Conservation (phyloP, 1,140 invertebrate species). For the Copidosoma floridanum region DNA sequence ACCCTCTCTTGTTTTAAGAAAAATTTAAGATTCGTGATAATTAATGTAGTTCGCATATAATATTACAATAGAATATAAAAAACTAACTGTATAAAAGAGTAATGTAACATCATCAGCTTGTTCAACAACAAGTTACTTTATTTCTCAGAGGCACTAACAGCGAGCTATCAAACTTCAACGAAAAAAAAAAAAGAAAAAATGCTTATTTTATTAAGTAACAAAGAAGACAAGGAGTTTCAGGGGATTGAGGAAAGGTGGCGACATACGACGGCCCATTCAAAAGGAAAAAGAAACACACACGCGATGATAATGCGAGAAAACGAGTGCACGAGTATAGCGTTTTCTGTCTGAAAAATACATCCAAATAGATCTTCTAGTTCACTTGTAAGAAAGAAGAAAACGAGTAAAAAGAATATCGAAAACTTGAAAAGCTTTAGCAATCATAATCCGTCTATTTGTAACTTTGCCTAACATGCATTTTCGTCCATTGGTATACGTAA, state of each 20-base stretch:
- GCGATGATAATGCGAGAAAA: conserved; percentile 21
- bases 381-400: not conserved
- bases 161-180: conserved; percentile 23
- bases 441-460: not conserved
- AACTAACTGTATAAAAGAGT: conserved; percentile 20
- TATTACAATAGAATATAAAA: conserved; percentile 22
- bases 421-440: conserved; percentile 5
- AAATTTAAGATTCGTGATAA: too few species aligned
- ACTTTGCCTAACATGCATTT: conserved; percentile 20
- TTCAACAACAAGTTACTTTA: conserved; percentile 17
- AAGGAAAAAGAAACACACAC: conserved; percentile 16
- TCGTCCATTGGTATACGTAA: conserved; percentile 12
- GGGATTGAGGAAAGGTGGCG: conserved; percentile 9
- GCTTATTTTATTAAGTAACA: conserved; percentile 29
- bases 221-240: too few species aligned
- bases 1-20: conserved; percentile 4
- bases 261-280: conserved; percentile 1
- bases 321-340: conserved; percentile 14
- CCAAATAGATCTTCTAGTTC: too few species aligned
- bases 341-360: conserved; percentile 13
- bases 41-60: conserved; percentile 17
- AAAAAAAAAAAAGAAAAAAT: too few species aligned
- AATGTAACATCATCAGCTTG: conserved; percentile 21
- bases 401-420: conserved; percentile 9
- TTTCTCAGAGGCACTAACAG: conserved; percentile 14